phyloP scores from a whole-genome alignment of 2,113 vertebrate genomes.

The Ariopsis seemanni region DNA sequence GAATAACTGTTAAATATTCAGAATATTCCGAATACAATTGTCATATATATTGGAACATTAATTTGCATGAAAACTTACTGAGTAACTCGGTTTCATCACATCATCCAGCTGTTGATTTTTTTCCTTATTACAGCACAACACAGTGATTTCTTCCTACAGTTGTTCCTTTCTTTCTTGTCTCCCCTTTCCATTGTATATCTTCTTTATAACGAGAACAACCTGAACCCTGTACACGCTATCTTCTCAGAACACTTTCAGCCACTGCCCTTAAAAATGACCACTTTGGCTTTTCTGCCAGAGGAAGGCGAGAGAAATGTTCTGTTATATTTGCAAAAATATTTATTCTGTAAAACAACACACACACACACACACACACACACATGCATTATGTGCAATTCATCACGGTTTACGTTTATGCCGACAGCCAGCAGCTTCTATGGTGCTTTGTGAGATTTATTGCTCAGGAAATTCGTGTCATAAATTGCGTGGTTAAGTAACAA shows the following conservation, averaged over 20 bases:
- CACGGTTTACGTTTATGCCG: background rate
- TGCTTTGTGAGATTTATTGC: slow-evolving; percentile 30
- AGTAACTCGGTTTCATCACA: background rate
- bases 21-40: too few species aligned
- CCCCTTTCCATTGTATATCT: background rate
- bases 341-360: background rate
- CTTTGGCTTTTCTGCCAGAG: background rate
- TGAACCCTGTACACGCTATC: background rate
- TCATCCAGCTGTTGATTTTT: background rate
- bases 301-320: background rate
- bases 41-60: too few species aligned
- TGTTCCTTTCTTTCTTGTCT: background rate
- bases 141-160: background rate
- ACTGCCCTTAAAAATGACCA: background rate
- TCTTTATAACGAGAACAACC: background rate
- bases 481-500: slow-evolving; percentile 31
- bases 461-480: slow-evolving; percentile 31
- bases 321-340: background rate
- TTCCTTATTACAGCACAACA: background rate
- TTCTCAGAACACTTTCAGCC: background rate
- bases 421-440: background rate
- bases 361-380: background rate
- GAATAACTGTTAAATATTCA: too few species aligned
- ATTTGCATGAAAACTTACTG: too few species aligned
- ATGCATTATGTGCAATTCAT: slow-evolving; percentile 6